Evolutionary conservation across 2,888 invertebrate species (phyloP), one percentile per base, ranked within the genome.

Genomic region (Idaea aversata): DNA sequence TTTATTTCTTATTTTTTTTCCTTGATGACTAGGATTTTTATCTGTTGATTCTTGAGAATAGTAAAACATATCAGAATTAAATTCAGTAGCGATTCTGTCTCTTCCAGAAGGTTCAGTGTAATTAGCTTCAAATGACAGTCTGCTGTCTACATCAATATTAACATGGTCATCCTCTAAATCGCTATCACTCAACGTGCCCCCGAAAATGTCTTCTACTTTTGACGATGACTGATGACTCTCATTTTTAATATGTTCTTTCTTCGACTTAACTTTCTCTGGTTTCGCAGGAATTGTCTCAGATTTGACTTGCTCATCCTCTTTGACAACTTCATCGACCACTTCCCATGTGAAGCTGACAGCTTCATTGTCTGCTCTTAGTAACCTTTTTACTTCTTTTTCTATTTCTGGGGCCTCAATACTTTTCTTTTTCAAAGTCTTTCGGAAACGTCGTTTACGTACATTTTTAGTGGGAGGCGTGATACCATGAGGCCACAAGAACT

Each of bases 381-480:
- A 91, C 59, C 99, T 94, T 84, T 99, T 98, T 0, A 99, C 98
- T 93, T 99, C 99, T 86, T 99, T 99, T 83, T 99, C 99, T 71
- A 99, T 98, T 93, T 99, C 99, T 0, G 99, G 99, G 35, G 98
- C 98, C 89, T 99, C 99, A 0, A 98, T 97, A 88, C 97, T 98
- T 89, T 99, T 99, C 87, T 99, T 99, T 84, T 98, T 98, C 47
- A 99, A 87, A 0, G 98, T 99, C 91, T 99, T 99, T 58, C 99
- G 94, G 81, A 99, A 99, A 69, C 99, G 94, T 65, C 98, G 94
- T 75, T 97, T 97, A 13, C 99, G 94, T 0, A 98, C 97, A 90
- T 99, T 99, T 87, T 99, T 99, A 68, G 98, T 94, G 0, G 99
- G 99, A 0, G 99, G 98, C 4, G 99, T 98, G 60, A 99, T 93